Evolutionary conservation across 2,113 vertebrate genomes (phyloP), one percentile per base, ranked within the genome.

Genomic region (Lonchura striata): DNA sequence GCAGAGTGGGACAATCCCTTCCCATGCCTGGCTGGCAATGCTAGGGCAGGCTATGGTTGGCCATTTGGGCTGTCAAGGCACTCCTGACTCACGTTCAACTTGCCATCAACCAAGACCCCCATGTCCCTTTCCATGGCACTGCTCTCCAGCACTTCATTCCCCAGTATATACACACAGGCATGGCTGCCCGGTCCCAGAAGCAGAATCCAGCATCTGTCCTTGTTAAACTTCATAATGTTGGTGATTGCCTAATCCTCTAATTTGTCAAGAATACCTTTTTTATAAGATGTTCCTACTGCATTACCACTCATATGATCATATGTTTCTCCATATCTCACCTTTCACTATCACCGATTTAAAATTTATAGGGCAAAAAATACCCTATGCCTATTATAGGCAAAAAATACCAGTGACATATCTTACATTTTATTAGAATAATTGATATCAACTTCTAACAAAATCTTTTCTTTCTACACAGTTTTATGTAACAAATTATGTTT

Each of bases 371-470:
- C 11, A 30, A 88, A 31, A 70, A 1, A 11, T n/a, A n/a, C n/a
- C n/a, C n/a, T n/a, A n/a, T n/a, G n/a, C n/a, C n/a, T n/a, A n/a
- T n/a, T n/a, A n/a, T n/a, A n/a, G n/a, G n/a, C n/a, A n/a, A n/a
- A n/a, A n/a, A n/a, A n/a, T n/a, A n/a, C n/a, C 13, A 68, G 23
- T 37, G 46, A 68, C 23, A 28, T 80, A 28, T 53, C 41, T 91
- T 74, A 44, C 16, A 39, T 68, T 78, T 46, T 31, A 65, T 14
- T 24, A 60, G 42, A 85, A 90, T 27, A 12, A 90, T 24, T 24
- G 31, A 72, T 41, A 52, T 44, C 74, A 93, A 46, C 49, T 87
- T 93, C 76, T 90, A 90, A 86, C 28, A 82, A 75, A 92, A 91
- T 50, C 33, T 15, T 35, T 35, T 71, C n/a, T 33, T 61, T 71